Evolutionary conservation across 1,140 invertebrate genomes (phyloP), one percentile per base, ranked within the genome.

Genomic region (Pseudomyrmex dendroicus): DNA sequence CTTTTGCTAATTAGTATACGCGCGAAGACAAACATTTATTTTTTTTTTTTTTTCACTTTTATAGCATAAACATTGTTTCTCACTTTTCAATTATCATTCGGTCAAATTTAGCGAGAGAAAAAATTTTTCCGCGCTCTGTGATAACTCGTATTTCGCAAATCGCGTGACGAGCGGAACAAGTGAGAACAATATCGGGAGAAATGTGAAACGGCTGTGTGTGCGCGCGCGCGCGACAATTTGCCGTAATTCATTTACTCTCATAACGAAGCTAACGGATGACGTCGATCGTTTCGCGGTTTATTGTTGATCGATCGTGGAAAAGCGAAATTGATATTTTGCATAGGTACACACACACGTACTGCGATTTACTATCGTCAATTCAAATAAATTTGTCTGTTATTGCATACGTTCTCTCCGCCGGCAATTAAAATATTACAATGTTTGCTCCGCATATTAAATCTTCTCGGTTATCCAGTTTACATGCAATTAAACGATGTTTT

Each of bases 261-360:
- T 50, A 64, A 44, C 48, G 35, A 76, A 57, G 22, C 35, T 35
- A 35, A 35, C 12, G n/a, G n/a, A 63, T 63, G 20, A 2, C 15
- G 48, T 13, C n/a, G 12, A 44, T 64, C 5, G 46, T 13, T 9
- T 62, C 46, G 46, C 22, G 12, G 10, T 76, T 76, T 76, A 76
- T 74, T 76, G 17, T 63, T 20, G n/a, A 50, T 64, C 15, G 7
- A 54, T 64, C 15, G 35, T 52, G 25, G 46, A 62, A 62, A 74
- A 9, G 22, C 35, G 7, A 78, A 78, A 68, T 67, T 78, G 52
- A 57, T 67, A 77, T 67, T 56, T 78, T 10, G 25, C 17, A 17
- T 44, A 4, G 15, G 56, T 17, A 54, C 17, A 74, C 25, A 25
- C 25, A 25, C 44, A n/a, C 52, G 7, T 35, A 35, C 35, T 35